phyloP scores from a whole-genome alignment of 2,797 vertebrate species.

The Todus mexicanus region DNA sequence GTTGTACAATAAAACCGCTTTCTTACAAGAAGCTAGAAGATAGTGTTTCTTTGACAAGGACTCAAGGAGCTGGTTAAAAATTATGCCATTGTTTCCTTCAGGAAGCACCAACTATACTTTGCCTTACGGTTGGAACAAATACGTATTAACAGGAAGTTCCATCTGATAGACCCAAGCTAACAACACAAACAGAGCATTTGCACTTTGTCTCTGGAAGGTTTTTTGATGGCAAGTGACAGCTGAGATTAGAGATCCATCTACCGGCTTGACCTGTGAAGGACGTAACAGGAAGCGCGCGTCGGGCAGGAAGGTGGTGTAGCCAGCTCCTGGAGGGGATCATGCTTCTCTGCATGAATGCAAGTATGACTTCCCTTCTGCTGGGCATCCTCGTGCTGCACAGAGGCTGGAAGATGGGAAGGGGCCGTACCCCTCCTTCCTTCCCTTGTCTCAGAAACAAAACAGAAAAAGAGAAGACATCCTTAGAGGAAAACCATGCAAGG shows the following conservation, averaged over 20 bases:
- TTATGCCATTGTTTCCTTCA: slow-evolving; percentile 60
- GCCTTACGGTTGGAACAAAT: slow-evolving; percentile 38
- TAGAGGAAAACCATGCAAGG: not conserved
- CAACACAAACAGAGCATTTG: not conserved
- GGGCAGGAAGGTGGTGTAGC: not conserved
- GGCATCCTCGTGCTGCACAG: not conserved
- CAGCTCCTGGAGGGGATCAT: not conserved
- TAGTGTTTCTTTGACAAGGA: not conserved
- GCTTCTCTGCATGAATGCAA: not conserved
- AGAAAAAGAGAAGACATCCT: not conserved
- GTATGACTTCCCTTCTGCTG: not conserved
- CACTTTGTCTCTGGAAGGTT: not conserved
- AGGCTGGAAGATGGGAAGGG: not conserved
- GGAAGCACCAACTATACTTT: slow-evolving; percentile 51
- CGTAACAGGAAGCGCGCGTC: not conserved
- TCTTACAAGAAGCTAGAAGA: not conserved
- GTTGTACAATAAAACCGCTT: not conserved
- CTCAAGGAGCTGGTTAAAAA: slow-evolving; percentile 37
- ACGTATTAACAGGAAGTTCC: slow-evolving; percentile 50
- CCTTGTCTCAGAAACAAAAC: not conserved
- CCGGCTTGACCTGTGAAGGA: not conserved
- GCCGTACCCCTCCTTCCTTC: not conserved
- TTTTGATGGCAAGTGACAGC: slow-evolving; percentile 20
- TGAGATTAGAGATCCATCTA: not conserved
- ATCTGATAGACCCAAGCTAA: not conserved